A percentile compares a stretch with the other conserved stretches of the same genome.
These are phyloP conservation scores for Lymantria dispar DNA, from an alignment of 2,888 invertebrate species.

Conservation along the genomic window DNA sequence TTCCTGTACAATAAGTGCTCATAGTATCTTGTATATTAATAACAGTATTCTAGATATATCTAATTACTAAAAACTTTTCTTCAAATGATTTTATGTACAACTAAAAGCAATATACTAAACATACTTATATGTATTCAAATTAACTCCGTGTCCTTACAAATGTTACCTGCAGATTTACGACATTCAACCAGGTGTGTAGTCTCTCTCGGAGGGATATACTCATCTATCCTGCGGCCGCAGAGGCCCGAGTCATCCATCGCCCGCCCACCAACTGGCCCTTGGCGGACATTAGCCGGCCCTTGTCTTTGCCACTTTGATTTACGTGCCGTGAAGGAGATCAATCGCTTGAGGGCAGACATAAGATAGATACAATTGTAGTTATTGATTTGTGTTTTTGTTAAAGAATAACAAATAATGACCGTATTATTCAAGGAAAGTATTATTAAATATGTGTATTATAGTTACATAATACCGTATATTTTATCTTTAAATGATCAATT, in stretches of 20 bases:
- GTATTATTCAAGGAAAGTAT: too few species aligned
- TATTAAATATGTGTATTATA: too few species aligned
- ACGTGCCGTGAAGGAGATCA: constrained; percentile 61
- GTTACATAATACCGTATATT: too few species aligned
- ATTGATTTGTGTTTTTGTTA: constrained; percentile 5
- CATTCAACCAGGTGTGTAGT: constrained; percentile 29
- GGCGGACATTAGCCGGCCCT: constrained; percentile 63
- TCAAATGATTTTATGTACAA: neutral
- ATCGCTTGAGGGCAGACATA: constrained; percentile 51
- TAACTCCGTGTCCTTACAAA: constrained; percentile 15
- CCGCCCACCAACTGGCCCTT: constrained; percentile 37
- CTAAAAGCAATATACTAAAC: neutral
- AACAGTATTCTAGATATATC: too few species aligned
- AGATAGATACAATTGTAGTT: constrained; percentile 22
- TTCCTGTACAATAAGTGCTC: too few species aligned
- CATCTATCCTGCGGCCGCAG: constrained; percentile 27
- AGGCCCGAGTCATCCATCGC: constrained; percentile 26
- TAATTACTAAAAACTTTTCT: neutral
- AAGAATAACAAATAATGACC: neutral
- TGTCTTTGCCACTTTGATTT: constrained; percentile 72
- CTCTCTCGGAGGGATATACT: constrained; percentile 28
- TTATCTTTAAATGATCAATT: too few species aligned
- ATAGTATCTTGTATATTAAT: too few species aligned
- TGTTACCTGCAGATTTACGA: constrained; percentile 33
- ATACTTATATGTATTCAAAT: constrained; percentile 1